A percentile compares a stretch with the other conserved stretches of the same genome.
phyloP scores from a whole-genome alignment of 2,888 invertebrate genomes.

The Drosophila seclusa region DNA sequence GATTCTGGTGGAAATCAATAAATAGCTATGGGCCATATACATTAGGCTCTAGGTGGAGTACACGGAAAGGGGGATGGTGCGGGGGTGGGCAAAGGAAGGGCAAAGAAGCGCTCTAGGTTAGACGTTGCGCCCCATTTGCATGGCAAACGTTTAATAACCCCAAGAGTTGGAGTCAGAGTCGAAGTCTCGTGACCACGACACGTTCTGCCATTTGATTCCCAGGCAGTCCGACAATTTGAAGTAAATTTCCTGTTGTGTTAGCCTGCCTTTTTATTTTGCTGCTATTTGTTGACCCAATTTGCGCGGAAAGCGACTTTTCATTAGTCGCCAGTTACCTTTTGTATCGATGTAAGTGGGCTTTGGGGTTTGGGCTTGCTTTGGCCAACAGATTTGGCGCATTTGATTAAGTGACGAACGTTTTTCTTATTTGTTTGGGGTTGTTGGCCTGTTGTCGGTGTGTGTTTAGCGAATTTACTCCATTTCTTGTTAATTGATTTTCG shows the following conservation, averaged over 20 bases:
- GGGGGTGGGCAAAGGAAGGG: constrained; percentile 1
- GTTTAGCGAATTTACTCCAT: constrained; percentile 55
- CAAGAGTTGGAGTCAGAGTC: constrained; percentile 10
- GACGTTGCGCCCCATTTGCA: constrained; percentile 33
- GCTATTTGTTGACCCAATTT: constrained; percentile 68
- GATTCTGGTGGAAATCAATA: constrained; percentile 70
- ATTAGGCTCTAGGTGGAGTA: constrained; percentile 4
- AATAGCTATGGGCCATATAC: constrained; percentile 25
- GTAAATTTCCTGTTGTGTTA: constrained; percentile 65
- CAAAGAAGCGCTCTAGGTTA: constrained; percentile 25
- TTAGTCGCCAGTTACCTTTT: constrained; percentile 61
- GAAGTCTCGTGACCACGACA: constrained; percentile 56
- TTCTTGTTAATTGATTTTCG: constrained; percentile 63
- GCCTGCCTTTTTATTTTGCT: constrained; percentile 40
- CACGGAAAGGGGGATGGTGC: constrained; percentile 6
- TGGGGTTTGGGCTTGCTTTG: constrained; percentile 21
- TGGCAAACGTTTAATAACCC: constrained; percentile 27
- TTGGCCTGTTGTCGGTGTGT: constrained; percentile 38
- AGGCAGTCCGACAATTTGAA: constrained; percentile 67
- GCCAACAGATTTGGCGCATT: constrained; percentile 50
- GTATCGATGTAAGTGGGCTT: constrained; percentile 22
- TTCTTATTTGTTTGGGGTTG: constrained; percentile 38
- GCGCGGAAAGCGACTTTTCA: constrained; percentile 75
- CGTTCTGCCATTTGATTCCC: constrained; percentile 76
- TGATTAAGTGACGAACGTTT: constrained; percentile 53